Conservation (phyloP, 1,140 invertebrate genomes). For the Hylaeus anthracinus region DNA sequence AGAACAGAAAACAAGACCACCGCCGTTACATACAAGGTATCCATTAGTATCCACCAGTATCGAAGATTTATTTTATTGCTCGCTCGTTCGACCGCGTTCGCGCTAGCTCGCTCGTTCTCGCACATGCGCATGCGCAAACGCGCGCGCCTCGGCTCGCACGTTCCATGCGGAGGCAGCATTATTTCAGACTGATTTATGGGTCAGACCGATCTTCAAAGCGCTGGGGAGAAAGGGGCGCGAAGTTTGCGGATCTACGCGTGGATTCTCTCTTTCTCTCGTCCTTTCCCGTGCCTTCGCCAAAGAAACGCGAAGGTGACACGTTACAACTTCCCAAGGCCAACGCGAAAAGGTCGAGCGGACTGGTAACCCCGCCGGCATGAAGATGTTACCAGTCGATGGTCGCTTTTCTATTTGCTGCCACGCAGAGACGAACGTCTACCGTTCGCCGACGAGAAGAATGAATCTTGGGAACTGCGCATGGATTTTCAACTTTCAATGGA, state of each 20-base stretch:
- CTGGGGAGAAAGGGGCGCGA: conserved; percentile 33
- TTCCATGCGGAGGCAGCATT: conserved; percentile 68
- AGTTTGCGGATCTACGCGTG: conserved; percentile 50
- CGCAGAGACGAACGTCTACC: too few species aligned
- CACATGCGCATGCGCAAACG: background rate
- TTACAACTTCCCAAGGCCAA: conserved; percentile 58
- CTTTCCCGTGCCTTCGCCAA: background rate
- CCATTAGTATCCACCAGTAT: conserved; percentile 79
- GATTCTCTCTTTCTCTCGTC: conserved; percentile 7
- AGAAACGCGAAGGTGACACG: conserved; percentile 56
- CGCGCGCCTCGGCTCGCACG: conserved; percentile 49
- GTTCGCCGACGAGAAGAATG: too few species aligned
- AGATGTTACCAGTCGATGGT: background rate
- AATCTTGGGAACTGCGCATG: too few species aligned
- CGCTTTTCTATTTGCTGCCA: conserved; percentile 19
- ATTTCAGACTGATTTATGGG: conserved; percentile 75
- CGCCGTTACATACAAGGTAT: conserved; percentile 81
- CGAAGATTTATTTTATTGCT: conserved; percentile 75
- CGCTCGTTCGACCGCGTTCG: conserved; percentile 50
- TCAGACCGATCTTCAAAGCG: conserved; percentile 64
- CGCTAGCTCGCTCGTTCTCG: conserved; percentile 56
- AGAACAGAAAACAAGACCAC: conserved; percentile 82
- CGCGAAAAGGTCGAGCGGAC: conserved; percentile 46
- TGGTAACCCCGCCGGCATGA: conserved; percentile 29
- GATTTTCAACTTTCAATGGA: too few species aligned